phyloP scores from a whole-genome alignment of 2,888 invertebrate genomes.

The Tenodera sinensis region DNA sequence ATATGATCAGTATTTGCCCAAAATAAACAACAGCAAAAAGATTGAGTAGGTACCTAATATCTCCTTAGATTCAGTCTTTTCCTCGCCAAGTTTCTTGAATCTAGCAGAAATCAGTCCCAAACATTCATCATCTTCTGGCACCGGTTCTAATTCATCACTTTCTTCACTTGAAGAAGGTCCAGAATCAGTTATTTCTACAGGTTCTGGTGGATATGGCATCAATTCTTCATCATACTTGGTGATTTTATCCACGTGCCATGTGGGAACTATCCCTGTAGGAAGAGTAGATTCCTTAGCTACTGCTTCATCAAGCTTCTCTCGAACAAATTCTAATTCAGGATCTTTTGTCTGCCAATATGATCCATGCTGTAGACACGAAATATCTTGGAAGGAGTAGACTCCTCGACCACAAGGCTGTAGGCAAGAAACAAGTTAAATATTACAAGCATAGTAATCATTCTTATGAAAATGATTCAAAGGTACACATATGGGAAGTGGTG shows the following conservation, averaged over 20 bases:
- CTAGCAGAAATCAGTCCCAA: no score
- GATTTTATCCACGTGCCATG: conserved; percentile 67
- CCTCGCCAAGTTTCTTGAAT: no score
- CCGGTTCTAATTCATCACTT: neutral
- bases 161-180: neutral
- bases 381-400: conserved; percentile 66
- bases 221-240: conserved; percentile 65
- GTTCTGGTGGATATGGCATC: conserved; percentile 65
- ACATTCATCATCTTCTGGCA: no score
- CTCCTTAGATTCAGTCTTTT: no score
- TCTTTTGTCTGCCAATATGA: conserved; percentile 61
- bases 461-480: no score
- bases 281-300: conserved; percentile 16
- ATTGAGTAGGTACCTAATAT: no score
- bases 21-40: no score
- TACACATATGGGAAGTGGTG: no score
- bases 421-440: neutral
- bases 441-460: neutral
- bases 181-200: conserved; percentile 63
- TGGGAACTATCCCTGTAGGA: conserved; percentile 45
- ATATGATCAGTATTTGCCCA: no score
- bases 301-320: conserved; percentile 38
- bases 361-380: conserved; percentile 73
- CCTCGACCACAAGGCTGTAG: conserved; percentile 64
- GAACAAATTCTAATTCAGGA: conserved; percentile 50